Evolutionary conservation across 2,888 invertebrate genomes (phyloP).

Genomic region (Platycnemis pennipes): DNA sequence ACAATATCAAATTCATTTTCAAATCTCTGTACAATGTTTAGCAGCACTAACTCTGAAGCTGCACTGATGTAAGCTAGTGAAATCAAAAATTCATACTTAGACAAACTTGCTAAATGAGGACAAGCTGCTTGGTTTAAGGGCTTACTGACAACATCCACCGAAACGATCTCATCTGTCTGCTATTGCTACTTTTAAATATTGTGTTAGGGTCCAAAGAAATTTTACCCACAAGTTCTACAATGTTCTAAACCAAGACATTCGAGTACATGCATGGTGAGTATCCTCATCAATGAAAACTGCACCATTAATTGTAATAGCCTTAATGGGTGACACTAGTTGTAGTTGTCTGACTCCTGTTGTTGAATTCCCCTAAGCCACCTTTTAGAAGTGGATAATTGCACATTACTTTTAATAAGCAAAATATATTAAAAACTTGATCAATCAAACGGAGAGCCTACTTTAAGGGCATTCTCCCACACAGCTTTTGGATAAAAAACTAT

Average conservation of each 20-base stretch:
- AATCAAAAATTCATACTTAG: not conserved
- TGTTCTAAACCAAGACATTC: not conserved
- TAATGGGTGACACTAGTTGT: not conserved
- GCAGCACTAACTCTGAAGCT: not conserved
- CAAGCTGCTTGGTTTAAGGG: not conserved
- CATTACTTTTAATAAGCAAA: not conserved
- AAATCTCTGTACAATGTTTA: not conserved
- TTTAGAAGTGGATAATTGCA: not conserved
- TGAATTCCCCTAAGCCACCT: not conserved
- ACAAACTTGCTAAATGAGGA: not conserved
- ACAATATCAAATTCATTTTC: not conserved
- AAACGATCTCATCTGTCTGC: not conserved
- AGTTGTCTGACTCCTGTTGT: not conserved
- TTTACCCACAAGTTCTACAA: not conserved
- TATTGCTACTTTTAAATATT: not conserved
- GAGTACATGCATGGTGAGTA: not conserved
- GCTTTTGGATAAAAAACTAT: not conserved
- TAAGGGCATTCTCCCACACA: not conserved
- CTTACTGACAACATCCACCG: not conserved
- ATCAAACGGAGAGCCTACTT: not conserved
- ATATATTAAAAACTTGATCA: conserved; percentile 1
- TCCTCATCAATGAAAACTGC: not conserved
- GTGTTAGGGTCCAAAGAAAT: not conserved
- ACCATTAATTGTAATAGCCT: not conserved
- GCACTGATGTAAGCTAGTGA: not conserved